Conservation (phyloP, 2,113 vertebrate species). For the Acrocephalus kingi region DNA sequence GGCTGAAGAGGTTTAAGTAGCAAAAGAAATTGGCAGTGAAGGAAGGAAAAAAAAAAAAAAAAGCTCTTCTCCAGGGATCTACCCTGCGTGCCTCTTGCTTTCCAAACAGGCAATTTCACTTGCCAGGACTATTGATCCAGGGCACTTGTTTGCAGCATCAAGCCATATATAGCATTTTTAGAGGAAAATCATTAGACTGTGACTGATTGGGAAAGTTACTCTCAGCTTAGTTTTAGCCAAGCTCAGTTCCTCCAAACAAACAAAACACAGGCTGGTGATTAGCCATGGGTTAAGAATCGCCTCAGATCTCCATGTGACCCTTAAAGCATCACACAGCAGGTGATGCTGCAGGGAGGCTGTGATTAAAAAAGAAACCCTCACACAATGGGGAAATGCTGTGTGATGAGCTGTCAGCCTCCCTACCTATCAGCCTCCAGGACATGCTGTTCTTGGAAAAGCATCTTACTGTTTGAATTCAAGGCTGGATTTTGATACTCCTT, state of each 20-base stretch:
- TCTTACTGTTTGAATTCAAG: background rate
- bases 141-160: background rate
- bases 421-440: background rate
- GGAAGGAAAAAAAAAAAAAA: background rate
- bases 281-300: background rate
- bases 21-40: background rate
- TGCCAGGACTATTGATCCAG: conserved; percentile 14
- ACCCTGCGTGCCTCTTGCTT: background rate
- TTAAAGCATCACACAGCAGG: background rate
- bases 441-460: background rate
- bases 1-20: background rate
- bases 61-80: background rate
- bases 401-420: conserved; percentile 15
- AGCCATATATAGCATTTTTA: conserved; percentile 1
- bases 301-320: background rate
- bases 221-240: background rate
- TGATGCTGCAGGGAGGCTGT: background rate
- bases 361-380: background rate
- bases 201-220: background rate
- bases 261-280: background rate
- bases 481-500: background rate
- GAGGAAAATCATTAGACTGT: background rate
- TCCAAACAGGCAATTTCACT: background rate
- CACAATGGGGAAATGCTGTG: background rate
- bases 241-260: background rate